phyloP scores from a whole-genome alignment of 2,888 invertebrate genomes.

The Suillia variegata region DNA sequence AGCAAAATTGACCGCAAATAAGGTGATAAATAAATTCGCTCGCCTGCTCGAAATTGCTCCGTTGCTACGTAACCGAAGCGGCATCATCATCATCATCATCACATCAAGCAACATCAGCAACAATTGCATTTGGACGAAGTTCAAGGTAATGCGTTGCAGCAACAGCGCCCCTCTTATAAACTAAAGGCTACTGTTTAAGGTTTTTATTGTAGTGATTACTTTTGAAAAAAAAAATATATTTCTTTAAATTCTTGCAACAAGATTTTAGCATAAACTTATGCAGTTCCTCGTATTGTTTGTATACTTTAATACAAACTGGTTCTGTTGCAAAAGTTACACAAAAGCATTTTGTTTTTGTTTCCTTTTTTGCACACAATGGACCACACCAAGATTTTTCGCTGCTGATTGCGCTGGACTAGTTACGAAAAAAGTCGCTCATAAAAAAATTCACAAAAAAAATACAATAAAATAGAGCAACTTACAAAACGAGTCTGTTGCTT shows the following conservation, averaged over 20 bases:
- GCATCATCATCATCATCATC: no score
- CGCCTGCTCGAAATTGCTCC: neutral
- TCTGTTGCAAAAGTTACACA: neutral
- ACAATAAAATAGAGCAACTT: neutral
- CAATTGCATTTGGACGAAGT: neutral
- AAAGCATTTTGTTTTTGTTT: neutral
- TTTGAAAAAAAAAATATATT: no score
- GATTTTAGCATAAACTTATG: neutral
- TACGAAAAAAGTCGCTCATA: neutral
- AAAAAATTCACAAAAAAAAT: no score
- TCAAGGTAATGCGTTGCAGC: neutral
- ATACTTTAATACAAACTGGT: neutral
- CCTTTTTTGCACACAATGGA: conserved; percentile 16
- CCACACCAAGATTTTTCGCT: conserved; percentile 30
- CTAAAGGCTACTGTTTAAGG: no score
- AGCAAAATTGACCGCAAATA: no score
- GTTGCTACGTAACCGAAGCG: no score
- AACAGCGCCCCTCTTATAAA: no score
- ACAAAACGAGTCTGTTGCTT: conserved; percentile 1
- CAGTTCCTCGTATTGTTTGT: neutral
- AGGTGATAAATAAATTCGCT: conserved; percentile 4
- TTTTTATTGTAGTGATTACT: no score
- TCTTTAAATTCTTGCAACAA: neutral
- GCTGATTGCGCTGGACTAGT: neutral
- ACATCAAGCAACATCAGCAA: neutral